These are phyloP conservation scores for Apodemia hepburni DNA, from an alignment of 2,888 invertebrate genomes.

Conservation along the genomic window DNA sequence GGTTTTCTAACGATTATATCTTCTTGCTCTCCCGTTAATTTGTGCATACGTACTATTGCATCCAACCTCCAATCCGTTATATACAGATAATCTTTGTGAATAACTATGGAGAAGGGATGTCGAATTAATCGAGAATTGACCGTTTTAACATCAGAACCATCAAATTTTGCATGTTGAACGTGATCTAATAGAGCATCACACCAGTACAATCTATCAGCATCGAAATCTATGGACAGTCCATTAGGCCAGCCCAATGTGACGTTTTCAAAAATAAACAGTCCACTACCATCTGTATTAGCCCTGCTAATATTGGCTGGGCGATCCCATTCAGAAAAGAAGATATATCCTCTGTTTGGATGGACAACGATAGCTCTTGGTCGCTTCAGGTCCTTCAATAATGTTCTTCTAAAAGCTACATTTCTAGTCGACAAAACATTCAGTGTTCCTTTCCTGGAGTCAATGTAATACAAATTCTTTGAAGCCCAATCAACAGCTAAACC, in stretches of 20 bases:
- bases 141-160: conserved; percentile 94
- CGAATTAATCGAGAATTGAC: conserved; percentile 92
- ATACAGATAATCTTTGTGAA: conserved; percentile 95
- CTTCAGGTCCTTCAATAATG: conserved; percentile 92
- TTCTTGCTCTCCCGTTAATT: conserved; percentile 92
- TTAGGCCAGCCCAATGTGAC: conserved; percentile 98
- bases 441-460: conserved; percentile 96
- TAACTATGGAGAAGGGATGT: conserved; percentile 95
- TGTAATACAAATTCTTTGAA: conserved; percentile 96
- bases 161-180: conserved; percentile 95
- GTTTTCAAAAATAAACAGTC: conserved; percentile 92
- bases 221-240: conserved; percentile 95
- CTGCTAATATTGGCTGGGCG: conserved; percentile 97
- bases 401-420: conserved; percentile 91
- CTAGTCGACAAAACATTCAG: conserved; percentile 94
- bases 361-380: conserved; percentile 97
- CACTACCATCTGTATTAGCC: conserved; percentile 94
- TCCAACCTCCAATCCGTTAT: conserved; percentile 98
- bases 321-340: conserved; percentile 98
- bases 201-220: conserved; percentile 95
- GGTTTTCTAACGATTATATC: conserved; percentile 93
- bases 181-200: conserved; percentile 98
- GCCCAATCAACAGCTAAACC: conserved; percentile 98
- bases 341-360: conserved; percentile 95
- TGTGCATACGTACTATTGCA: conserved; percentile 94